Evolutionary conservation across 2,888 invertebrate genomes (phyloP), one percentile per base, ranked within the genome.

Genomic region (Microctonus aethiopoides): DNA sequence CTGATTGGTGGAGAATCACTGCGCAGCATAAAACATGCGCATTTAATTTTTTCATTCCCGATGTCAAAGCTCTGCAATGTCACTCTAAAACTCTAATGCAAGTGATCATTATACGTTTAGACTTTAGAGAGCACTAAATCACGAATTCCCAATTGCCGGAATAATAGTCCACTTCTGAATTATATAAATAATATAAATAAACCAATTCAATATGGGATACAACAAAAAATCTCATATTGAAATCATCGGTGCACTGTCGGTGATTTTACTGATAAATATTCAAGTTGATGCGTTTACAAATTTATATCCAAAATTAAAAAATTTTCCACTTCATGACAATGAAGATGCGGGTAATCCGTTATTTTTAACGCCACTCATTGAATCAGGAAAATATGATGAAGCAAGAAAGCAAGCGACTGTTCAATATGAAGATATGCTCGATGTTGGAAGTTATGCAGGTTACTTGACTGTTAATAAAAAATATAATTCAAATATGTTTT

Each of bases 401-500:
- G 95, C 92, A 0, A 88, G 89, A 77, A 83, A 86, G 4, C 83
- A 88, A 39, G 89, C 91, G 0, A 81, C 89, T 0, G 91, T 92
- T 0, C 87, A 89, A 1, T 90, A 91, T 76, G 89, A 90, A 51
- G 90, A 91, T 62, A 88, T 89, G 84, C 89, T 88, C 36, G 87
- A 89, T 13, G 87, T 93, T 26, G 89, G 88, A 75, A 94, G 94
- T 79, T 94, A 92, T 81, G 89, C 94, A n/a, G 94, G 95, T 10
- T 96, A 92, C 83, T 88, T 97, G 67, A 97, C 96, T 0, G 96
- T 97, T 0, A 92, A 96, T 83, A 90, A 92, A 78, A 86, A 88
- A 0, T 92, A 89, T 80, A 90, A 93, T 77, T 95, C 95, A 0
- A 95, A 96, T 81, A 89, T 94, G 87, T 97, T 96, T 87, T 95